Conservation (phyloP, 1,140 invertebrate genomes). For the Hyposmocoma kahamanoa region DNA sequence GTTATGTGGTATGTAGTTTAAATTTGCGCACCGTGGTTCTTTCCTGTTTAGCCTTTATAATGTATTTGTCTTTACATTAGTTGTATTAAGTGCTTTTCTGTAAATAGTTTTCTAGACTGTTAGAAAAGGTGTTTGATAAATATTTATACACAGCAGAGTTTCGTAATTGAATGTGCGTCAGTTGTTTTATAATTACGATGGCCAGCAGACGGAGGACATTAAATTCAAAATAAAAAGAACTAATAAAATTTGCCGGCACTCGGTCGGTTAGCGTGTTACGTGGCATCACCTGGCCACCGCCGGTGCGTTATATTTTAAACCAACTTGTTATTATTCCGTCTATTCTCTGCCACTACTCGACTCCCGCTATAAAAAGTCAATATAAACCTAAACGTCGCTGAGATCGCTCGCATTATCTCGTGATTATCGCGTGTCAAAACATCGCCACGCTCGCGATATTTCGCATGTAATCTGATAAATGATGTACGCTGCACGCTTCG, state of each 20-base stretch:
- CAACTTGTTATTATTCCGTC: conserved; percentile 36
- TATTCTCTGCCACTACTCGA: conserved; percentile 41
- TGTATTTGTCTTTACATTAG: no score
- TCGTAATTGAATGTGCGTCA: no score
- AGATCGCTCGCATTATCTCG: conserved; percentile 72
- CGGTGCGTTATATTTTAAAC: conserved; percentile 40
- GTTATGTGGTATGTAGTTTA: no score
- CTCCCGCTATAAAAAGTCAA: conserved; percentile 68
- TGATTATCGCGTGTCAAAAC: conserved; percentile 75
- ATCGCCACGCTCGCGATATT: conserved; percentile 72
- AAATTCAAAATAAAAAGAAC: background rate
- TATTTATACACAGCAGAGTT: no score
- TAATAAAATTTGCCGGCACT: no score
- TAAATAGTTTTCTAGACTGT: no score
- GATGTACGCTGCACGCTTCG: conserved; percentile 69
- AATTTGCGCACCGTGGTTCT: no score
- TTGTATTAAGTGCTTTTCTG: no score
- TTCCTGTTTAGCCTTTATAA: no score
- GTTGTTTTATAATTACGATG: conserved; percentile 1
- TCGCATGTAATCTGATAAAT: conserved; percentile 74
- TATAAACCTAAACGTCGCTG: conserved; percentile 68
- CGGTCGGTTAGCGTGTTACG: background rate
- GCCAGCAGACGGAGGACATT: background rate
- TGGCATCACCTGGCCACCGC: conserved; percentile 42
- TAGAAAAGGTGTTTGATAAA: no score